Base-by-base conservation (phyloP, 2,113 vertebrate species). In the Podocnemis expansa region DNA sequence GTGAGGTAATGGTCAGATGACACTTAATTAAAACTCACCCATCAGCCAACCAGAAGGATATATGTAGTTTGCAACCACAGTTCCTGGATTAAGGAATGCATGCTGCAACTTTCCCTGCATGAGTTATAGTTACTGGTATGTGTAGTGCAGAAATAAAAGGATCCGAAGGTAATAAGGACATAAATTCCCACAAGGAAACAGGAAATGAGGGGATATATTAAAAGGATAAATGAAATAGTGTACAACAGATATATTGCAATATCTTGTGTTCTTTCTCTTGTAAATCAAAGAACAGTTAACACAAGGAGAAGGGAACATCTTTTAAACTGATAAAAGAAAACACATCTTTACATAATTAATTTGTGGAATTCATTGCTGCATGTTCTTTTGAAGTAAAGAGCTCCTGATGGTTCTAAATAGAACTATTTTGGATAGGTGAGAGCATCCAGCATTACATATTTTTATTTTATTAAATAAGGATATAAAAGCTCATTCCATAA, bases 51-150 rank as follows among this genome's bases (percentile, higher is more conserved):
- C 19, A 8, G 90, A 78, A 73, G n/a, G 56, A 56, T 25, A 49
- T 10, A 12, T 67, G 16, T 16, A 34, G 13, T 11, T 12, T 43
- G 11, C 81, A 85, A 90, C 78, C 84, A 91, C 60, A 54, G 56
- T 56, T 52, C 56, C 85, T 56, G 85, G 52, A 78, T 31, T 3
- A 49, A 90, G 16, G n/a, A 45, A 82, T 13, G 94, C 83, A 38
- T 82, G 76, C n/a, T 81, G 7, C 7, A 29, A 51, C 31, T 29
- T 89, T 88, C 55, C 2, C 73, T 81, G 27, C 31, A 38, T 67
- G 70, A 91, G 43, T 49, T 96, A 43, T 49, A 87, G 49, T 91
- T 93, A 90, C 5, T 89, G 82, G 89, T 56, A 88, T 87, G 90
- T 73, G 8, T 76, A 41, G 55, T 75, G 79, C 10, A 41, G 49